These are phyloP conservation scores for Ciconia maguari DNA, from an alignment of 2,113 vertebrate genomes.

Conservation along the genomic window DNA sequence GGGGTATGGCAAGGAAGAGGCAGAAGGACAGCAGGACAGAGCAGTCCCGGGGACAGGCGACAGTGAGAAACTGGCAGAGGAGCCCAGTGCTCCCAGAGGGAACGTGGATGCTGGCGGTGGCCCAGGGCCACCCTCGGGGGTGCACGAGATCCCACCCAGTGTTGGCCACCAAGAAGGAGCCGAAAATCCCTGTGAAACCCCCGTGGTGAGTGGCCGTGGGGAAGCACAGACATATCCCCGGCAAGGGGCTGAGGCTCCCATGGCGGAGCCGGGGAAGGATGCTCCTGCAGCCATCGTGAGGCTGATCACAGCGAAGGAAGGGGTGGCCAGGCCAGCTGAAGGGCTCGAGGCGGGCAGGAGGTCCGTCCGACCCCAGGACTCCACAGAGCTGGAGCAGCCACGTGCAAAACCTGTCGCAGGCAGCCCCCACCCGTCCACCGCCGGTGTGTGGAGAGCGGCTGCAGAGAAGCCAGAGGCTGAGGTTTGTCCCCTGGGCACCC, in stretches of 20 bases:
- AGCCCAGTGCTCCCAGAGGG: neutral
- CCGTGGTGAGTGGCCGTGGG: accelerated
- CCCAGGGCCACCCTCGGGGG: neutral
- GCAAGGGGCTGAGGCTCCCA: accelerated
- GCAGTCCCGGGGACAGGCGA: accelerated
- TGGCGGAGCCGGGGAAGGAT: accelerated
- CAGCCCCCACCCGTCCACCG: accelerated
- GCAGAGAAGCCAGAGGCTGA: accelerated
- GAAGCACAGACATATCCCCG: accelerated
- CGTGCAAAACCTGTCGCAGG: accelerated
- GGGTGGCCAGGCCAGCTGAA: accelerated
- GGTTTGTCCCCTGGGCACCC: neutral
- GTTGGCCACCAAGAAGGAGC: neutral
- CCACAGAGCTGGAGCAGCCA: accelerated
- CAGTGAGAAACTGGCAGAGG: neutral
- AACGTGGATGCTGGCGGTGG: accelerated
- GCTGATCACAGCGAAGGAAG: neutral
- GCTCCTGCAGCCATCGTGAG: accelerated
- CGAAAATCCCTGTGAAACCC: accelerated
- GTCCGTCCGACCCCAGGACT: neutral
- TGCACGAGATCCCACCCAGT: neutral
- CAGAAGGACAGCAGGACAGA: neutral
- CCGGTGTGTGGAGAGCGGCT: accelerated
- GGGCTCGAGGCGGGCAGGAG: accelerated
- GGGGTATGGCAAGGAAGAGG: neutral